Evolutionary conservation across 1,140 invertebrate genomes (phyloP).

Genomic region (Asobara japonica): DNA sequence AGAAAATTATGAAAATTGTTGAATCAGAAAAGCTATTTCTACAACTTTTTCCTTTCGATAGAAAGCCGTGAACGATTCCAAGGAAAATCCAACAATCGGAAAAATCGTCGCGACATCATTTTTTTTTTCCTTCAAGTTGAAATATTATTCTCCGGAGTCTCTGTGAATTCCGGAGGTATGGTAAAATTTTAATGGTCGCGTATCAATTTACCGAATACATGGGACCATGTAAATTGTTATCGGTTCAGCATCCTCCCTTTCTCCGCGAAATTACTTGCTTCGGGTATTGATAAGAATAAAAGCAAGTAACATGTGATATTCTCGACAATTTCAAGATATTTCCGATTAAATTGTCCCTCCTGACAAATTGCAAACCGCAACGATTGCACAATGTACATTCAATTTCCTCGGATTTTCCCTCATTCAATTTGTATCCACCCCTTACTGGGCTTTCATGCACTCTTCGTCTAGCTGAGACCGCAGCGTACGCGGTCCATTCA

Average conservation of each 20-base stretch:
- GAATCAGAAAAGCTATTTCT: too few relatives aligned
- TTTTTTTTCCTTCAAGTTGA: not conserved
- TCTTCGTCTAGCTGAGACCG: not conserved
- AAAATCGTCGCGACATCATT: not conserved
- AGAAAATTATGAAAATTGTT: too few relatives aligned
- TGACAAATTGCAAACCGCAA: conserved; percentile 1
- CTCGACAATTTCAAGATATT: not conserved
- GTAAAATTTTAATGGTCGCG: not conserved
- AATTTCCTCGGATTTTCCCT: not conserved
- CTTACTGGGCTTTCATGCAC: not conserved
- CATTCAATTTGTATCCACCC: not conserved
- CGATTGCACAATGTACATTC: not conserved
- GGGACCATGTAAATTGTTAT: not conserved
- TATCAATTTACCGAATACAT: not conserved
- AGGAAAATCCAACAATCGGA: too few relatives aligned
- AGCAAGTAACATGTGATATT: too few relatives aligned
- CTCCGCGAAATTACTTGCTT: not conserved
- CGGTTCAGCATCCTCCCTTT: not conserved
- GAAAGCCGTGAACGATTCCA: too few relatives aligned
- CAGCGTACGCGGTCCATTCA: not conserved
- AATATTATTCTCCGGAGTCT: too few relatives aligned
- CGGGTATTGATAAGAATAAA: too few relatives aligned
- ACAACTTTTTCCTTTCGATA: too few relatives aligned
- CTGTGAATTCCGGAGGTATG: not conserved
- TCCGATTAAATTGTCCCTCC: not conserved